A percentile compares a stretch with the other conserved stretches of the same genome.
Conservation (phyloP, 2,113 vertebrate species). For the Aptenodytes patagonicus region DNA sequence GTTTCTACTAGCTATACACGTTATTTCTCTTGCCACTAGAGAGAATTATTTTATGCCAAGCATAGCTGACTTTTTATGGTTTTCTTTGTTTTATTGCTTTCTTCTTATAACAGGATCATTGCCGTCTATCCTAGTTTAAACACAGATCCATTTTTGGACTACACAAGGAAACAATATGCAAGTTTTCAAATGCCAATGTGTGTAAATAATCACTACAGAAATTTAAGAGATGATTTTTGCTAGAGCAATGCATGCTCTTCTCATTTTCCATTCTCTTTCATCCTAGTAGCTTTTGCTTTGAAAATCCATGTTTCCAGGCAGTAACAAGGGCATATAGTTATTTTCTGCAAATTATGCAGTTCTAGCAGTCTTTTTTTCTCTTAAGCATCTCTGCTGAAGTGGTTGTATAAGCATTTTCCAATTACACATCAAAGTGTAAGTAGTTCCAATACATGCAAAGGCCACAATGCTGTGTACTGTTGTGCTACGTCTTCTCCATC, state of each 20-base stretch:
- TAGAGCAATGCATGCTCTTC: not conserved
- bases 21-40: not conserved
- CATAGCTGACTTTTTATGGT: not conserved
- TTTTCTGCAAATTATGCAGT: conserved; percentile 42
- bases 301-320: conserved; percentile 38
- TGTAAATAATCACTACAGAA: conserved; percentile 1
- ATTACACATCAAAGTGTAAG: not conserved
- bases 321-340: conserved; percentile 33
- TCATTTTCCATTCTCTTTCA: conserved; percentile 62
- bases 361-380: conserved; percentile 23
- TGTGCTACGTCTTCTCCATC: not conserved
- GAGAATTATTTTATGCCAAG: not conserved
- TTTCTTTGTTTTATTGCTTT: not conserved
- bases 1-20: not conserved
- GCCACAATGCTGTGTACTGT: not conserved
- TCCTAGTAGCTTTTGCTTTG: conserved; percentile 35
- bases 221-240: not conserved
- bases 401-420: not conserved
- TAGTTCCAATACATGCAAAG: not conserved
- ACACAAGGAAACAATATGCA: not conserved
- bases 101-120: not conserved
- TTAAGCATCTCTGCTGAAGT: not conserved
- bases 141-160: not conserved
- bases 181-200: not conserved
- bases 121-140: not conserved